Evolutionary conservation across 2,888 invertebrate species (phyloP).

Genomic region (Tenthredo notha): DNA sequence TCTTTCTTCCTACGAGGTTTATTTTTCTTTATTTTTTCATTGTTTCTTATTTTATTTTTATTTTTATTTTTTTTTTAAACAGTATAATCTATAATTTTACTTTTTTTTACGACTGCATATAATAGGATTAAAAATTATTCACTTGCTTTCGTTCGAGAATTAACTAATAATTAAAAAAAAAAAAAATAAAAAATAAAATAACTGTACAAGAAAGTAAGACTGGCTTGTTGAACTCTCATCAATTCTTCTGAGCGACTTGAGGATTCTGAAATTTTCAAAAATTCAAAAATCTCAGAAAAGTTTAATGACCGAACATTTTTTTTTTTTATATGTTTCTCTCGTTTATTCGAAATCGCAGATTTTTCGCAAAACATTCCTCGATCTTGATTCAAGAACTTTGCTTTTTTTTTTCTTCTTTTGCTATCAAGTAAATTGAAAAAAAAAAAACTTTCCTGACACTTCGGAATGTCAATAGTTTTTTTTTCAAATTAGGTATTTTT

Average conservation of each 20-base stretch:
- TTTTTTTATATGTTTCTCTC: neutral
- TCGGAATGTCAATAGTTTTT: neutral
- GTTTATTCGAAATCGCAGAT: neutral
- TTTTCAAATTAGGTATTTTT: neutral
- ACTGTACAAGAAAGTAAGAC: slow-evolving; percentile 60
- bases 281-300: neutral
- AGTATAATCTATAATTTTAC: neutral
- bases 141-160: slow-evolving; percentile 52
- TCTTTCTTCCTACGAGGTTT: neutral
- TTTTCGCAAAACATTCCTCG: too few species aligned
- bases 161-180: slow-evolving; percentile 53
- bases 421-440: too few species aligned
- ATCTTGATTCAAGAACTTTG: too few species aligned
- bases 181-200: slow-evolving; percentile 27
- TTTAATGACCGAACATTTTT: neutral
- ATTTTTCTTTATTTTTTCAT: neutral
- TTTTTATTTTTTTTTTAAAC: neutral
- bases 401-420: too few species aligned
- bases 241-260: neutral
- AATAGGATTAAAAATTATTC: neutral
- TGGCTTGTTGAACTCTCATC: slow-evolving; percentile 18
- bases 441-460: neutral
- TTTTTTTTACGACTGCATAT: neutral
- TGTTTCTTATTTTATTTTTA: neutral
- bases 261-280: slow-evolving; percentile 3